phyloP scores from a whole-genome alignment of 1,140 invertebrate species.

The Zaprionus taronus region DNA sequence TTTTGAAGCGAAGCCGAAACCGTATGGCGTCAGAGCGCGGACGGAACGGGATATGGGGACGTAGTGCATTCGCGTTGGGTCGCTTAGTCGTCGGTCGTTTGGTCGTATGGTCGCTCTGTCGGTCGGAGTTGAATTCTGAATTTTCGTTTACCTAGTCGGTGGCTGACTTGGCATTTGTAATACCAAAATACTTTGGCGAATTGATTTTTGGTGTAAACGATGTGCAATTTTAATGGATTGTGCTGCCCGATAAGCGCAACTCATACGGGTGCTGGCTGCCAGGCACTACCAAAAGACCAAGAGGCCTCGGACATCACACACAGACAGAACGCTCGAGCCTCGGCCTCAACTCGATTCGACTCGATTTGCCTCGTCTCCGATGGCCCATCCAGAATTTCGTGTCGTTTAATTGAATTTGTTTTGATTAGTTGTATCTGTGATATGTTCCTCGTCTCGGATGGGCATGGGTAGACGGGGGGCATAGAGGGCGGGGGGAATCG shows the following conservation, averaged over 20 bases:
- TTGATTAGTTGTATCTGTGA: constrained; percentile 71
- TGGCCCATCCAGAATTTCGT: constrained; percentile 50
- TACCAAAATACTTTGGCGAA: constrained; percentile 84
- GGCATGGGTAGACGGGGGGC: not conserved
- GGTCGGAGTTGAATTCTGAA: constrained; percentile 25
- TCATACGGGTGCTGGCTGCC: constrained; percentile 19
- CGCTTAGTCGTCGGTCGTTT: not conserved
- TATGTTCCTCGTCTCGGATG: constrained; percentile 1
- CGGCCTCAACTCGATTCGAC: constrained; percentile 1
- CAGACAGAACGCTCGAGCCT: not conserved
- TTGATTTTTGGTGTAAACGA: constrained; percentile 85
- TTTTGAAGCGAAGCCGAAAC: constrained; percentile 71
- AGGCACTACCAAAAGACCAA: constrained; percentile 8
- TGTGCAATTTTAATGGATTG: constrained; percentile 85
- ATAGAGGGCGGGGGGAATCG: not conserved
- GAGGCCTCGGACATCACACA: not conserved
- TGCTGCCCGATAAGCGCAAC: constrained; percentile 77
- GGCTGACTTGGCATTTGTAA: constrained; percentile 81
- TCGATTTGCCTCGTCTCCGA: constrained; percentile 10
- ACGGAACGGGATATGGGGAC: constrained; percentile 22
- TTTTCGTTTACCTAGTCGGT: constrained; percentile 59
- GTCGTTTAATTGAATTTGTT: constrained; percentile 83
- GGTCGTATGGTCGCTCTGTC: not conserved
- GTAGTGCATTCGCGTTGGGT: constrained; percentile 3
- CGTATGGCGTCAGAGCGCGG: constrained; percentile 26